Conservation (phyloP, 2,888 invertebrate species). For the Sussaba pulchella region DNA sequence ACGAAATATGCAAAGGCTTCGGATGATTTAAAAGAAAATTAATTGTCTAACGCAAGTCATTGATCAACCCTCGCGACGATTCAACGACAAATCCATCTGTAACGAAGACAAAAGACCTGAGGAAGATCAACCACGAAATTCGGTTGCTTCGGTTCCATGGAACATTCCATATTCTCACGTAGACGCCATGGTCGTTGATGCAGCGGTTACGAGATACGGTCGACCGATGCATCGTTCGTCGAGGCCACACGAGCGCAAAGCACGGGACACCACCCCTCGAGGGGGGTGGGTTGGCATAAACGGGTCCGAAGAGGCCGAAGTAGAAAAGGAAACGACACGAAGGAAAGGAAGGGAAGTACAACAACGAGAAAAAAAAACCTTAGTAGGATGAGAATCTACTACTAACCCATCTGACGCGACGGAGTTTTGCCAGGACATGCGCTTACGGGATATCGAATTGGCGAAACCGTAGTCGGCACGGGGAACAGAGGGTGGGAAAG, state of each 20-base stretch:
- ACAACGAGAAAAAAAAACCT: constrained; percentile 11
- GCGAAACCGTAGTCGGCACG: constrained; percentile 49
- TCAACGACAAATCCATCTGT: no score
- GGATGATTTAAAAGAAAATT: no score
- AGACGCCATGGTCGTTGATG: not conserved
- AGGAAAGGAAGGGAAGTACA: no score
- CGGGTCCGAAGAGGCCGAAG: not conserved
- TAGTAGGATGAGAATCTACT: not conserved
- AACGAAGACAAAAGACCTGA: no score
- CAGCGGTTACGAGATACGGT: not conserved
- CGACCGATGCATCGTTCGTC: not conserved
- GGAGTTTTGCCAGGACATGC: constrained; percentile 52
- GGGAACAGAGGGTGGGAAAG: constrained; percentile 44
- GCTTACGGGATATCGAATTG: constrained; percentile 57
- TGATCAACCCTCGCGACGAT: no score
- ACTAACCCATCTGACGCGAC: constrained; percentile 46
- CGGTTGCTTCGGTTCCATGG: no score
- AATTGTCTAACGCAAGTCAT: no score
- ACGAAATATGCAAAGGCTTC: no score
- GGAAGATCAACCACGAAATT: no score
- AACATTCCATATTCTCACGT: no score
- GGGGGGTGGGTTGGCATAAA: not conserved
- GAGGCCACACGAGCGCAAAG: not conserved
- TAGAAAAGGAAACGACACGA: not conserved
- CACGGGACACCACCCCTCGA: not conserved